Conservation (phyloP, 2,797 vertebrate species). For the Cottoperca gobio region DNA sequence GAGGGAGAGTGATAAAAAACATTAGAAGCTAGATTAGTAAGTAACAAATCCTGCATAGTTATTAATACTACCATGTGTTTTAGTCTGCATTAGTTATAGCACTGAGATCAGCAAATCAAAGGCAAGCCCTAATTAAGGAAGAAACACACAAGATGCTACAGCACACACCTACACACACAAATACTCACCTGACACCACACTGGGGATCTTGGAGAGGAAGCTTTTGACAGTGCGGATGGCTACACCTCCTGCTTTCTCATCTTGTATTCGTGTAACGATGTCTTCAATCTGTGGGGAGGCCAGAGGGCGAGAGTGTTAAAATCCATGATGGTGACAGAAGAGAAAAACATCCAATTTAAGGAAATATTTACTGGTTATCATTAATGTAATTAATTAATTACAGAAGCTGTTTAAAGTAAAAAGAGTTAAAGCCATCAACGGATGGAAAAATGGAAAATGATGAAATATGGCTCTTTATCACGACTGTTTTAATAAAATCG, state of each 20-base stretch:
- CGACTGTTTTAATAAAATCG: too few relatives aligned
- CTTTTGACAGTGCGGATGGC: constrained; percentile 96
- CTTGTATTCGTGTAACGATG: constrained; percentile 93
- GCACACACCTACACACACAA: constrained; percentile 8
- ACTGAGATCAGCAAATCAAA: not conserved
- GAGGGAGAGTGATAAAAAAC: too few relatives aligned
- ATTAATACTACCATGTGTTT: too few relatives aligned
- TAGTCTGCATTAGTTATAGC: too few relatives aligned
- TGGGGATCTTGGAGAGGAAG: constrained; percentile 98
- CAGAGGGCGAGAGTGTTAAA: constrained; percentile 25
- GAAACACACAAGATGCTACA: not conserved
- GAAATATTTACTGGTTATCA: not conserved
- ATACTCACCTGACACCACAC: constrained; percentile 91
- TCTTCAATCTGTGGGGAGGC: constrained; percentile 91
- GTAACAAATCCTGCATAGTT: too few relatives aligned
- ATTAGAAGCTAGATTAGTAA: too few relatives aligned
- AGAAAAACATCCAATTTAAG: not conserved
- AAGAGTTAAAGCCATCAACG: not conserved
- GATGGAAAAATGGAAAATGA: not conserved
- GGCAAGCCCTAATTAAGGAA: not conserved
- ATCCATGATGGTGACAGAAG: not conserved
- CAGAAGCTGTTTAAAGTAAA: not conserved
- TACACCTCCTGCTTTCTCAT: constrained; percentile 94
- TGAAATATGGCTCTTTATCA: too few relatives aligned
- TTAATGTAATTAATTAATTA: too few relatives aligned